Evolutionary conservation across 2,113 vertebrate genomes (phyloP).

Genomic region (Dolichallabes microphthalmus): DNA sequence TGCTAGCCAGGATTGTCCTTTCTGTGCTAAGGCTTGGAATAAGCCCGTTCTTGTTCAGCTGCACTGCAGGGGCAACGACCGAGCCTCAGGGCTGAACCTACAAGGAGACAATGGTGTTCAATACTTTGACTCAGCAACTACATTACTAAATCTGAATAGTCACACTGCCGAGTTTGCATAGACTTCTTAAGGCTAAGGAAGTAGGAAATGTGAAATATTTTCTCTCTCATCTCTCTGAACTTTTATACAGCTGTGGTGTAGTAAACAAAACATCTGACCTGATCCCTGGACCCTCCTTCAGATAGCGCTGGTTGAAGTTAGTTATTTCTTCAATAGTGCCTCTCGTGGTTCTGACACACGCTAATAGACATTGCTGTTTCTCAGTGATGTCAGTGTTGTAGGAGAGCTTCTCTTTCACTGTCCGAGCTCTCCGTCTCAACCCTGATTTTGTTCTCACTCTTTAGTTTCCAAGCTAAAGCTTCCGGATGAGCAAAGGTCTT

Average conservation of each 20-base stretch:
- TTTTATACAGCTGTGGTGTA: not conserved
- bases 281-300: not conserved
- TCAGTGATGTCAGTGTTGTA: constrained; percentile 38
- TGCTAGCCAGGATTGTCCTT: constrained; percentile 39
- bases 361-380: not conserved
- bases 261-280: not conserved
- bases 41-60: constrained; percentile 18
- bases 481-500: constrained; percentile 62
- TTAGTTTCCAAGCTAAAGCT: constrained; percentile 55
- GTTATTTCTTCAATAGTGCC: not conserved
- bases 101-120: not conserved
- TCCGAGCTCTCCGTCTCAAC: constrained; percentile 53
- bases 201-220: not conserved
- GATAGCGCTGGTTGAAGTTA: not conserved
- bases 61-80: constrained; percentile 25
- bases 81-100: constrained; percentile 12
- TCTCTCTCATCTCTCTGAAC: not conserved
- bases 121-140: not conserved
- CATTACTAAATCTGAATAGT: not conserved
- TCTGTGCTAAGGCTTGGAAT: constrained; percentile 33
- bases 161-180: not conserved
- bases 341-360: constrained; percentile 28
- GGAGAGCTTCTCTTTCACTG: constrained; percentile 40
- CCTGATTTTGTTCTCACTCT: constrained; percentile 58
- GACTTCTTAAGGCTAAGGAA: not conserved